phyloP scores from a whole-genome alignment of 2,888 invertebrate genomes.

The Galerucella nymphaeae region DNA sequence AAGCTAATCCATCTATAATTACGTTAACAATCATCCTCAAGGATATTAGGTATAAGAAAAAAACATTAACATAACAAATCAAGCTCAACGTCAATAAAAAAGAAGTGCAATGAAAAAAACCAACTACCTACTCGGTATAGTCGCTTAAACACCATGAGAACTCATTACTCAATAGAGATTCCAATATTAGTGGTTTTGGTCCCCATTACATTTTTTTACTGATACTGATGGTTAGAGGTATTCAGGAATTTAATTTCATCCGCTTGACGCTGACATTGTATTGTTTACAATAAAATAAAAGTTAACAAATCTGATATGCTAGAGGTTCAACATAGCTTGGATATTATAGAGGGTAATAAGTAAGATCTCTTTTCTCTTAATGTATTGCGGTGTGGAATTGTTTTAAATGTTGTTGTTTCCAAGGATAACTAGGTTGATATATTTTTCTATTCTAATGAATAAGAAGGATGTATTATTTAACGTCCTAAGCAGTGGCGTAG shows the following conservation, averaged over 20 bases:
- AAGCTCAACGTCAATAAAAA: slow-evolving; percentile 15
- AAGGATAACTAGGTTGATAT: neutral
- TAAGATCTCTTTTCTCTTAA: too few relatives aligned
- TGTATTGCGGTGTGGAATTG: too few relatives aligned
- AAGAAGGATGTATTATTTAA: neutral
- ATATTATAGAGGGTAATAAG: too few relatives aligned
- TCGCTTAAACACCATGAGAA: slow-evolving; percentile 26
- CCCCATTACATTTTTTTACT: slow-evolving; percentile 22
- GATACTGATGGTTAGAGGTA: neutral
- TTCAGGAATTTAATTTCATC: slow-evolving; percentile 17
- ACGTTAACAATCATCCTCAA: slow-evolving; percentile 8
- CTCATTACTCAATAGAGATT: slow-evolving; percentile 22
- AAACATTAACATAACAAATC: slow-evolving; percentile 16
- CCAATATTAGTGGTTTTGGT: slow-evolving; percentile 30
- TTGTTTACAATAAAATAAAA: neutral
- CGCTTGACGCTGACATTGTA: neutral
- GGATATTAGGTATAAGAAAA: neutral
- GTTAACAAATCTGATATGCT: neutral
- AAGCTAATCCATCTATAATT: neutral
- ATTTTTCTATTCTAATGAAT: neutral
- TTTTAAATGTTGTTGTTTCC: neutral
- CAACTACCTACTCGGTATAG: slow-evolving; percentile 4
- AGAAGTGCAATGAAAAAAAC: slow-evolving; percentile 3
- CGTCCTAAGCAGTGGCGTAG: neutral
- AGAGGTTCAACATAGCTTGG: neutral